phyloP scores from a whole-genome alignment of 1,140 invertebrate species.

The Meteorus sp. region DNA sequence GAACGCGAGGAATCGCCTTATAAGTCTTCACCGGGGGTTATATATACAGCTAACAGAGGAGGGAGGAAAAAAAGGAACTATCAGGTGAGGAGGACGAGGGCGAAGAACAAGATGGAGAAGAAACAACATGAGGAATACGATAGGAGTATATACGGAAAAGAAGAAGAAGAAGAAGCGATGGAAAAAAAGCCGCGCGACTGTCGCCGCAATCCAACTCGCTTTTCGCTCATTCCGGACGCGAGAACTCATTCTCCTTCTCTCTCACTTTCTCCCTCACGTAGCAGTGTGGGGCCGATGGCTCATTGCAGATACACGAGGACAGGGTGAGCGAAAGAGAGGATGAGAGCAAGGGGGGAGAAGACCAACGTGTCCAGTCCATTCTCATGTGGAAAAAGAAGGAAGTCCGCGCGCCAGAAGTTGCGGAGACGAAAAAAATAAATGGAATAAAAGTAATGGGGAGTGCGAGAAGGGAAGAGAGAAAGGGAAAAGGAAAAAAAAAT shows the following conservation, averaged over 20 bases:
- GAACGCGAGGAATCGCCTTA: conserved; percentile 54
- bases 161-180: conserved; percentile 20
- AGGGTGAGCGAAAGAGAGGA: too few relatives aligned
- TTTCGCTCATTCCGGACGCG: conserved; percentile 6
- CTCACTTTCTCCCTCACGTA: background rate
- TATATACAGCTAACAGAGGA: conserved; percentile 30
- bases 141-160: conserved; percentile 3
- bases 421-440: too few relatives aligned
- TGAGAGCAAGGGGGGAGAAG: too few relatives aligned
- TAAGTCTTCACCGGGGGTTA: conserved; percentile 43
- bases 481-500: too few relatives aligned
- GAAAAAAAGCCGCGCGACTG: conserved; percentile 42
- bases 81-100: conserved; percentile 27
- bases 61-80: conserved; percentile 29
- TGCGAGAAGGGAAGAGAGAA: too few relatives aligned
- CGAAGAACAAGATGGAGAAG: conserved; percentile 30
- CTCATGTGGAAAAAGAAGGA: too few relatives aligned
- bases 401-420: too few relatives aligned
- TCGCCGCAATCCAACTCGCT: conserved; percentile 34
- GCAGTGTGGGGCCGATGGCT: too few relatives aligned
- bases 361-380: too few relatives aligned
- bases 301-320: too few relatives aligned
- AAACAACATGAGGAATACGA: conserved; percentile 25
- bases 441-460: too few relatives aligned
- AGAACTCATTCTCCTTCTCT: background rate